A percentile compares a stretch with the other conserved stretches of the same genome.
Conservation (phyloP, 2,888 invertebrate species). For the Lepidochrysops patricia region DNA sequence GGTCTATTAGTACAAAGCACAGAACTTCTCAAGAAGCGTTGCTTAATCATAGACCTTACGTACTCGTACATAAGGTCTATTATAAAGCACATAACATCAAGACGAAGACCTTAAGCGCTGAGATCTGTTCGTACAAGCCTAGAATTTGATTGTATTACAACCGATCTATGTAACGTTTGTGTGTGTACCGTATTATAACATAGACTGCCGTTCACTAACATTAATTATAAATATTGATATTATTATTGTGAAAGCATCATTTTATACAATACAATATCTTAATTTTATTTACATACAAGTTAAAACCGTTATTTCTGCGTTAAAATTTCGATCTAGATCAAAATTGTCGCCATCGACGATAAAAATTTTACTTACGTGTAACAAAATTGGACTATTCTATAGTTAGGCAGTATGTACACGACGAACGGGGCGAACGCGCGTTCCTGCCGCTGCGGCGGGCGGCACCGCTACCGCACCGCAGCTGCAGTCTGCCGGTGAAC, state of each 20-base stretch:
- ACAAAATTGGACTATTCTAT: slow-evolving; percentile 6
- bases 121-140: too few relatives aligned
- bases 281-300: neutral
- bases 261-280: slow-evolving; percentile 2
- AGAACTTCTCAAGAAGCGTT: too few relatives aligned
- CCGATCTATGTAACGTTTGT: too few relatives aligned
- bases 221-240: slow-evolving; percentile 5
- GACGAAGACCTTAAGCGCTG: too few relatives aligned
- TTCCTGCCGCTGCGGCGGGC: neutral
- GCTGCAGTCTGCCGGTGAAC: neutral
- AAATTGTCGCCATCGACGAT: neutral
- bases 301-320: neutral
- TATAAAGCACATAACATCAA: too few relatives aligned
- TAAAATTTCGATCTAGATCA: neutral
- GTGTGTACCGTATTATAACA: neutral
- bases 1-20: too few relatives aligned
- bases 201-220: neutral
- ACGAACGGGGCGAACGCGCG: neutral
- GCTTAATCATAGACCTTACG: too few relatives aligned
- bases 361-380: slow-evolving; percentile 4
- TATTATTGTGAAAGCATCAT: neutral
- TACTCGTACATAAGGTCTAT: too few relatives aligned
- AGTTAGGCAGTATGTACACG: slow-evolving; percentile 3
- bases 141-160: too few relatives aligned
- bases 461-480: neutral